Evolutionary conservation across 2,888 invertebrate species (phyloP).

Genomic region (Platycnemis pennipes): DNA sequence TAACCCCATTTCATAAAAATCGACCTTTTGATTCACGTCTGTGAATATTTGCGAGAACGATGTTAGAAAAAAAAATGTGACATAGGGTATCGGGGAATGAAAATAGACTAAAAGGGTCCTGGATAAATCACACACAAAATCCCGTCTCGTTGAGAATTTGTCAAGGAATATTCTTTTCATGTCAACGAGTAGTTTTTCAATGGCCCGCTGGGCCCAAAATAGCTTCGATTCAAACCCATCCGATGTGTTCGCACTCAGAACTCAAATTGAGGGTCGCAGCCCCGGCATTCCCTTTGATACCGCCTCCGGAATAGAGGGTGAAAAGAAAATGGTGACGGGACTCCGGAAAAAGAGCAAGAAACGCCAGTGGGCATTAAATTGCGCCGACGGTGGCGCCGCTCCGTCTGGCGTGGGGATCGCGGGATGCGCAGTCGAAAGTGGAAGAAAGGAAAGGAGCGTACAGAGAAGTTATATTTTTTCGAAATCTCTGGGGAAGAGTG

Average conservation of each 20-base stretch:
- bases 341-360: not conserved
- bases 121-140: too few relatives aligned
- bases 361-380: not conserved
- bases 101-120: too few relatives aligned
- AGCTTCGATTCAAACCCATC: not conserved
- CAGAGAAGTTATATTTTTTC: not conserved
- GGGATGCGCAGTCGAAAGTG: not conserved
- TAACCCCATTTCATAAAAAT: too few relatives aligned
- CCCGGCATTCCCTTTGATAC: not conserved
- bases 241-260: not conserved
- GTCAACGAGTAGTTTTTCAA: too few relatives aligned
- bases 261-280: not conserved
- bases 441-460: not conserved
- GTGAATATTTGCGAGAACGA: too few relatives aligned
- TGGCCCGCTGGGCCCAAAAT: not conserved
- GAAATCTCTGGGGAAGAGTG: slow-evolving; percentile 44
- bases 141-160: too few relatives aligned
- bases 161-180: too few relatives aligned
- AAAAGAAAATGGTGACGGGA: not conserved
- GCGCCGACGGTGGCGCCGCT: not conserved
- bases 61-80: too few relatives aligned
- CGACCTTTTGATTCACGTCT: too few relatives aligned
- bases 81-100: too few relatives aligned
- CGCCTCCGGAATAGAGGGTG: not conserved
- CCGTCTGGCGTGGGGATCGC: not conserved